Conservation (phyloP, 2,113 vertebrate species). For the Thinocorus orbignyianus region DNA sequence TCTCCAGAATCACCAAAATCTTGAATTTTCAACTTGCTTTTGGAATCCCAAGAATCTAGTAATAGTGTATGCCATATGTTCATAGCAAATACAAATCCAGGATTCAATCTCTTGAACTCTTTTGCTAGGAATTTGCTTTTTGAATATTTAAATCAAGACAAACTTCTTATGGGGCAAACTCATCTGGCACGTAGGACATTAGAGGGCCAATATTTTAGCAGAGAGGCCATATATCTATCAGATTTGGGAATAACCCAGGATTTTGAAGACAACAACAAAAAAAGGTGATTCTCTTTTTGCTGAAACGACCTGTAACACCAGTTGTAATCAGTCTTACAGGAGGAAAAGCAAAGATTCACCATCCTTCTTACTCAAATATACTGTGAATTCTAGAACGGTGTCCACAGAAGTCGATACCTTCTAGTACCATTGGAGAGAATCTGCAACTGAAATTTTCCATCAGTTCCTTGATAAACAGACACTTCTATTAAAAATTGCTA, state of each 20-base stretch:
- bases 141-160: not conserved
- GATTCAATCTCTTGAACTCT: not conserved
- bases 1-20: not conserved
- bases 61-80: not conserved
- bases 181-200: not conserved
- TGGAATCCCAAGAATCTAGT: not conserved
- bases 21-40: not conserved
- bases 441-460: not conserved
- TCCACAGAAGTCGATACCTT: not conserved
- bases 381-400: not conserved
- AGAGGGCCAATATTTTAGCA: not conserved
- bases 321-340: not conserved
- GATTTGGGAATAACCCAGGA: not conserved
- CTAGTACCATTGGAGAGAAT: not conserved
- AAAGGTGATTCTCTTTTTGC: fast-evolving
- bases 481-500: not conserved
- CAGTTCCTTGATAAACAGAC: not conserved
- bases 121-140: not conserved
- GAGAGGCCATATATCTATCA: not conserved
- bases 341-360: not conserved
- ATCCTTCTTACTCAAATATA: not conserved
- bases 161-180: not conserved
- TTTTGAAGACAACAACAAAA: not conserved
- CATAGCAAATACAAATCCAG: not conserved
- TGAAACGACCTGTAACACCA: not conserved